Evolutionary conservation across 1,140 invertebrate species (phyloP).

Genomic region (Pogonus chalceus): DNA sequence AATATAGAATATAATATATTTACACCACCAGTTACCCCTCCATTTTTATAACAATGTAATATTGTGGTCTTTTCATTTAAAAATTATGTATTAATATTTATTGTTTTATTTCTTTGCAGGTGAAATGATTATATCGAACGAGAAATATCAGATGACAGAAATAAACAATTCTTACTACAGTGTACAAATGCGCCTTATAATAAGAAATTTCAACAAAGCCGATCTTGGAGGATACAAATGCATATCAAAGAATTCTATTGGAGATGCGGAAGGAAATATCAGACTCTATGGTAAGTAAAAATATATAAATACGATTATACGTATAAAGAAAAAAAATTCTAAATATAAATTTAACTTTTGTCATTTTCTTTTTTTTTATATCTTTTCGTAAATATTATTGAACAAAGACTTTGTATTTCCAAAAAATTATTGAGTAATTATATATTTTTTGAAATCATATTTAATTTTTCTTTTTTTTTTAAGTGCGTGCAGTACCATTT

Average conservation of each 20-base stretch:
- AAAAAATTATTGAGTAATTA: too few relatives aligned
- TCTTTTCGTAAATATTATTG: neutral
- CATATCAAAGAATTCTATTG: conserved; percentile 85
- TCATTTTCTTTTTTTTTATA: conserved; percentile 13
- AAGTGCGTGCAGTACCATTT: too few relatives aligned
- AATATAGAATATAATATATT: too few relatives aligned
- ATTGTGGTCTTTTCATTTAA: too few relatives aligned
- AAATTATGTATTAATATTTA: neutral
- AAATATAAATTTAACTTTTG: conserved; percentile 15
- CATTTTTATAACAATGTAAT: too few relatives aligned
- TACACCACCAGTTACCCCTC: too few relatives aligned
- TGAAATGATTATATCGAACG: conserved; percentile 77
- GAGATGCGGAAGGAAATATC: conserved; percentile 78
- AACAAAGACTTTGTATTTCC: too few relatives aligned
- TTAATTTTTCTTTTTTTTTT: too few relatives aligned
- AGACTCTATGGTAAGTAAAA: conserved; percentile 78
- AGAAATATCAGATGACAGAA: conserved; percentile 68
- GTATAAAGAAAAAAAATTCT: too few relatives aligned
- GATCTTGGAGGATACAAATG: conserved; percentile 87
- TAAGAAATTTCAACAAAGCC: conserved; percentile 59
- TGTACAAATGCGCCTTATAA: conserved; percentile 67
- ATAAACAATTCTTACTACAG: conserved; percentile 63
- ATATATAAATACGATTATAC: too few relatives aligned
- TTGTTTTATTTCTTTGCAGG: conserved; percentile 39
- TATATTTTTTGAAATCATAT: too few relatives aligned